Evolutionary conservation across 1,140 invertebrate genomes (phyloP).

Genomic region (Ceratitis capitata): DNA sequence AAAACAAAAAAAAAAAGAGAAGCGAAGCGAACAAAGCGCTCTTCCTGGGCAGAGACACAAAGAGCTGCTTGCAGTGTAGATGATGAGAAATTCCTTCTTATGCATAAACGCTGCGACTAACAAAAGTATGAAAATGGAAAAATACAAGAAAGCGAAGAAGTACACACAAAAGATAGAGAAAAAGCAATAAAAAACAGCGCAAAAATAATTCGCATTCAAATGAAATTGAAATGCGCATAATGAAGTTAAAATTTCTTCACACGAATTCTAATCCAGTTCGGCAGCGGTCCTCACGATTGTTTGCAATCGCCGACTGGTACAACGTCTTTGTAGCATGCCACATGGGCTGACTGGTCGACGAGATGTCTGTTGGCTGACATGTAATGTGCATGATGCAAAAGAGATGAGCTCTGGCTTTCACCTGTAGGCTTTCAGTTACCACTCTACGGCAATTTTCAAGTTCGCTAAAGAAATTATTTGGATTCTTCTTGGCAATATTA

Average conservation of each 20-base stretch:
- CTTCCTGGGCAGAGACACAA: neutral
- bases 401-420: neutral
- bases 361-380: neutral
- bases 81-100: too few relatives aligned
- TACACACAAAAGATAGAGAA: neutral
- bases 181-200: neutral
- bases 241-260: neutral
- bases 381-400: neutral
- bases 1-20: neutral
- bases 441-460: too few relatives aligned
- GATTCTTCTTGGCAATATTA: too few relatives aligned
- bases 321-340: neutral
- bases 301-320: too few relatives aligned
- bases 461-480: too few relatives aligned
- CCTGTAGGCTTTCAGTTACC: too few relatives aligned
- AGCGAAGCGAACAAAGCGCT: neutral
- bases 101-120: too few relatives aligned
- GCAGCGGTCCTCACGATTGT: neutral
- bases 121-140: too few relatives aligned
- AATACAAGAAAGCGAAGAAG: neutral
- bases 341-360: neutral
- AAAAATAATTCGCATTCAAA: neutral
- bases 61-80: neutral
- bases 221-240: slow-evolving; percentile 34
- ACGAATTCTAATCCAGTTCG: neutral